Evolutionary conservation across 2,113 vertebrate genomes (phyloP), one percentile per base, ranked within the genome.

Genomic region (Emydura subglobosa): DNA sequence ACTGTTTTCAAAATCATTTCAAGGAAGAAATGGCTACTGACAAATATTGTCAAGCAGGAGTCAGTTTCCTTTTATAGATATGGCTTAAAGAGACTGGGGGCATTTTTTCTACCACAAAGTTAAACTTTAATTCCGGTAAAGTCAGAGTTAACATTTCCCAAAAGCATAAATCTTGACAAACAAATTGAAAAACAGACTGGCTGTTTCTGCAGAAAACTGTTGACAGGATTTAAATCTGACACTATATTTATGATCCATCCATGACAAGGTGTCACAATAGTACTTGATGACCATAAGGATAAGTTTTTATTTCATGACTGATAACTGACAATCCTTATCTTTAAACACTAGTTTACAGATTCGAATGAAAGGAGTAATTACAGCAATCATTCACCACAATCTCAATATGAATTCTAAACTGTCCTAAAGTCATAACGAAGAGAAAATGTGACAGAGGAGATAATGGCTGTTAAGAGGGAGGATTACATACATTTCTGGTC

Each of bases 331-430:
- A 92, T 89, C 44, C 53, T 87, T 87, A 90, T 80, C 72, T 87
- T 78, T 61, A 80, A 29, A 89, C 94, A 96, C 0, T 74, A 74
- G 79, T 53, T 89, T 80, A 84, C 9, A 85, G 53, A 21, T 57
- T 88, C 76, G 86, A 59, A 84, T 90, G 61, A 86, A 96, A 87
- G 42, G 27, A 81, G 42, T 79, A 95, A 96, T 96, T 94, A 87
- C 61, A 95, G 72, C 14, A 94, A 81, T 57, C 65, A 78, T 44
- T 89, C 78, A 91, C 79, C 86, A 91, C 81, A 95, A 82, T 4
- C 83, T 94, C 51, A 50, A 42, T 57, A 53, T 94, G 84, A 53
- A 91, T 80, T 95, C 85, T 78, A 65, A 93, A 94, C 76, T 10
- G 5, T 50, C 57, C 95, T 81, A 93, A 95, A 85, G 84, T 82